These are phyloP conservation scores for Phymatocera aterrima DNA, from an alignment of 2,888 invertebrate genomes.

Conservation along the genomic window DNA sequence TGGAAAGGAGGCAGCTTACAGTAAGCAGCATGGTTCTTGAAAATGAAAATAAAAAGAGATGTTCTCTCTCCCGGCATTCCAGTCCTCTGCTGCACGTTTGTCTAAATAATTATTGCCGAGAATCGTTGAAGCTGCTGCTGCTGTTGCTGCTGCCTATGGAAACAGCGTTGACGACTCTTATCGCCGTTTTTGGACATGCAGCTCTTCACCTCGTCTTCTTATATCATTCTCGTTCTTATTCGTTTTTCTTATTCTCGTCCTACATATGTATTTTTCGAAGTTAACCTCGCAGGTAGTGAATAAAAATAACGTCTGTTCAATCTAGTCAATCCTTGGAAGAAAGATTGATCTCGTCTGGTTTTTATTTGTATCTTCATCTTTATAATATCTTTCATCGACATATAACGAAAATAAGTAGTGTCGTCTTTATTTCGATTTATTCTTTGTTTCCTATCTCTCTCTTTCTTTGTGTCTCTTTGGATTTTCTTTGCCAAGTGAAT, in stretches of 20 bases:
- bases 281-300: no score
- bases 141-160: background rate
- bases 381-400: no score
- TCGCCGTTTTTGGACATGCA: constrained; percentile 22
- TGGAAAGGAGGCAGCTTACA: no score
- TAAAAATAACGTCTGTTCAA: no score
- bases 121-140: background rate
- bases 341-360: no score
- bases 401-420: constrained; percentile 53
- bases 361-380: no score
- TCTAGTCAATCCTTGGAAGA: no score
- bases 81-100: constrained; percentile 28
- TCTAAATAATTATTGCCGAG: constrained; percentile 55
- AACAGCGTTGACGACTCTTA: background rate
- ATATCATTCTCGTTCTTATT: background rate
- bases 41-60: constrained; percentile 42
- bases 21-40: constrained; percentile 46
- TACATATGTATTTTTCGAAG: background rate
- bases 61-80: constrained; percentile 50
- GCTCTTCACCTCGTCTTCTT: constrained; percentile 2
- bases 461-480: no score
- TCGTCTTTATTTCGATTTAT: no score
- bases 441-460: no score
- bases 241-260: background rate
- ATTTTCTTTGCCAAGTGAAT: constrained; percentile 6